Conservation (phyloP, 1,140 invertebrate genomes). For the Vanessa atalanta region DNA sequence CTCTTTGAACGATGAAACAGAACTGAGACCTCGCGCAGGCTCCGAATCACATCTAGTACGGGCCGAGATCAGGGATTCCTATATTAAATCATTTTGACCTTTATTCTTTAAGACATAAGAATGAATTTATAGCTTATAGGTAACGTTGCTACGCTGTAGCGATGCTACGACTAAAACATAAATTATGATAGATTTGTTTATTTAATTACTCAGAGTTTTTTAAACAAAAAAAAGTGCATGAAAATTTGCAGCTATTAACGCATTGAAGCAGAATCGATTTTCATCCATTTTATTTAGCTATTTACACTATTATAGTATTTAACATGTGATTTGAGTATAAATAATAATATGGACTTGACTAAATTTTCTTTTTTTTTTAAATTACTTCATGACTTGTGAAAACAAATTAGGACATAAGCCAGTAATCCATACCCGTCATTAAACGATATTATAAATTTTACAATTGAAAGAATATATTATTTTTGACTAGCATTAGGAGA, state of each 20-base stretch:
- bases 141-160: slow-evolving; percentile 47
- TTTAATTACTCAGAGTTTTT: slow-evolving; percentile 41
- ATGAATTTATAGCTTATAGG: slow-evolving; percentile 22
- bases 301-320: background rate
- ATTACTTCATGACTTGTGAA: too few species aligned
- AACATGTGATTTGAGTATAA: background rate
- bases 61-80: slow-evolving; percentile 27
- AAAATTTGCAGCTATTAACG: slow-evolving; percentile 16
- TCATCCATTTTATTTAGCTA: background rate
- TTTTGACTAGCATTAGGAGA: too few species aligned
- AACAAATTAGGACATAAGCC: too few species aligned
- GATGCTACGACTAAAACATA: slow-evolving; percentile 43
- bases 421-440: too few species aligned
- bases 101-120: slow-evolving; percentile 14
- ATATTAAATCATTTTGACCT: slow-evolving; percentile 7
- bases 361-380: too few species aligned
- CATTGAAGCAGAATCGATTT: slow-evolving; percentile 15
- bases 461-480: too few species aligned
- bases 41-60: slow-evolving; percentile 53
- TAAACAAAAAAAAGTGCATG: background rate
- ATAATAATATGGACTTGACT: too few species aligned
- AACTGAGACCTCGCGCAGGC: slow-evolving; percentile 61
- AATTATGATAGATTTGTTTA: slow-evolving; percentile 52
- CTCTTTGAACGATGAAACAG: slow-evolving; percentile 40
- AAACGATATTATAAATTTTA: too few species aligned